These are phyloP conservation scores for Dorcus parallelipipedus DNA, from an alignment of 2,888 invertebrate species.

Conservation along the genomic window DNA sequence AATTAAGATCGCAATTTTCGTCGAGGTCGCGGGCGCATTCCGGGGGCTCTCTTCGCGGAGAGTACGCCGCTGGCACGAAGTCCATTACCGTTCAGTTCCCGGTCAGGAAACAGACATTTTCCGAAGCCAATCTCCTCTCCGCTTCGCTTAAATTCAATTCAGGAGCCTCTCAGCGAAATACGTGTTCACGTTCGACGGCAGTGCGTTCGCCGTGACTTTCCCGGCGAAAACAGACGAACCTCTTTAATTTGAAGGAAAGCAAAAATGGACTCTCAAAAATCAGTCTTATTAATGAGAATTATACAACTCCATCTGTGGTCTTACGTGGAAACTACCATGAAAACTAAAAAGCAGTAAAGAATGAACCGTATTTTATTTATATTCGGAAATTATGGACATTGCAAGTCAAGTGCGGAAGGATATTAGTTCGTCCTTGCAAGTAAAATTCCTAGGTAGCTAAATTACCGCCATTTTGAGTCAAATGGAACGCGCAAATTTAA, in stretches of 20 bases:
- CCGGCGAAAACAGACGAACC: neutral
- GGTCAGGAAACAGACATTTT: slow-evolving; percentile 41
- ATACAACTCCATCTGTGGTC: too few species aligned
- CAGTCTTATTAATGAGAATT: neutral
- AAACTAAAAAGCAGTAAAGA: too few species aligned
- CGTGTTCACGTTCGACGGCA: slow-evolving; percentile 32
- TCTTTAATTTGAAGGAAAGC: neutral
- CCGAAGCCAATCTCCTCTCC: slow-evolving; percentile 40
- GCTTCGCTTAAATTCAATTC: slow-evolving; percentile 41
- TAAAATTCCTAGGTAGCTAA: too few species aligned
- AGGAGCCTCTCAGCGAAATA: slow-evolving; percentile 40
- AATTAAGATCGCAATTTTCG: too few species aligned
- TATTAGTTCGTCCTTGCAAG: too few species aligned
- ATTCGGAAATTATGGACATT: too few species aligned
- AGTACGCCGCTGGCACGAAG: slow-evolving; percentile 19
- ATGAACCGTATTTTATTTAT: too few species aligned
- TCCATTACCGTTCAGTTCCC: slow-evolving; percentile 27
- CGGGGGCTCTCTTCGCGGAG: neutral
- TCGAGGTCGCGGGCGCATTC: neutral
- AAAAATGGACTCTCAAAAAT: neutral
- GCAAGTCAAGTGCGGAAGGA: too few species aligned
- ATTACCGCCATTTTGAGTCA: too few species aligned
- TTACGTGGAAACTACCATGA: too few species aligned
- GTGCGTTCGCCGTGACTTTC: slow-evolving; percentile 18
- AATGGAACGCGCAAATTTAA: too few species aligned